Conservation (phyloP, 2,797 vertebrate genomes). For the Oryzias sinensis region DNA sequence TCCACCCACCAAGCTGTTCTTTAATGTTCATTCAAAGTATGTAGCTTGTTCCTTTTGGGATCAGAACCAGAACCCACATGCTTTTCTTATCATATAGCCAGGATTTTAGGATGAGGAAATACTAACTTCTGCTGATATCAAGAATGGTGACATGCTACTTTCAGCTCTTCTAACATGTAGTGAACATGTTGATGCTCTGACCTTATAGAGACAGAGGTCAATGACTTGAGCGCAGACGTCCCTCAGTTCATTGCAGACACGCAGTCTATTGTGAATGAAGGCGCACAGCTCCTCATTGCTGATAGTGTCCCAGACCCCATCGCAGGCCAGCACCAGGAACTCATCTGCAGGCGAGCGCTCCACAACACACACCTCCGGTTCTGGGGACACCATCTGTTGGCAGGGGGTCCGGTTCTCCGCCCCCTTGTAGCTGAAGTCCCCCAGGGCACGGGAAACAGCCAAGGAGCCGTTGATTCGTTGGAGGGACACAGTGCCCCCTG, state of each 20-base stretch:
- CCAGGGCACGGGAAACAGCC: slow-evolving; percentile 83
- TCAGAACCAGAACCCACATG: too few relatives aligned
- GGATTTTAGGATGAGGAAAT: too few relatives aligned
- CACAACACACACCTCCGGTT: slow-evolving; percentile 82
- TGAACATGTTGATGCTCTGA: slow-evolving; percentile 44
- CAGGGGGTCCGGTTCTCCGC: slow-evolving; percentile 74
- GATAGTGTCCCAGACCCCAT: slow-evolving; percentile 84
- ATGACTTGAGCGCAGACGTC: slow-evolving; percentile 83
- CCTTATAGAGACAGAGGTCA: slow-evolving; percentile 85
- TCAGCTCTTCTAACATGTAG: too few relatives aligned
- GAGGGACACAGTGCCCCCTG: slow-evolving; percentile 78
- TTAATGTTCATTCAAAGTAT: too few relatives aligned
- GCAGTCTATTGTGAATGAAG: slow-evolving; percentile 80
- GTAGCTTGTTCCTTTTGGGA: too few relatives aligned
- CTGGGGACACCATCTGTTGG: slow-evolving; percentile 84
- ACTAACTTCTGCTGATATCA: too few relatives aligned
- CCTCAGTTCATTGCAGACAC: slow-evolving; percentile 78
- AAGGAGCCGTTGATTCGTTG: slow-evolving; percentile 84
- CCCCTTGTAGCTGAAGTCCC: slow-evolving; percentile 85
- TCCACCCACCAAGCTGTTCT: too few relatives aligned
- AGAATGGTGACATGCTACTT: too few relatives aligned
- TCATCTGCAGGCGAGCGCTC: slow-evolving; percentile 78
- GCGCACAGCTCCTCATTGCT: slow-evolving; percentile 79
- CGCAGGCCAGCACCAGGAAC: slow-evolving; percentile 84
- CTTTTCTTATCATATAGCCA: too few relatives aligned